Percentiles rank a stretch among this genome's conserved stretches.
Conservation (phyloP, 2,888 invertebrate species). For the Caenorhabditis angaria region DNA sequence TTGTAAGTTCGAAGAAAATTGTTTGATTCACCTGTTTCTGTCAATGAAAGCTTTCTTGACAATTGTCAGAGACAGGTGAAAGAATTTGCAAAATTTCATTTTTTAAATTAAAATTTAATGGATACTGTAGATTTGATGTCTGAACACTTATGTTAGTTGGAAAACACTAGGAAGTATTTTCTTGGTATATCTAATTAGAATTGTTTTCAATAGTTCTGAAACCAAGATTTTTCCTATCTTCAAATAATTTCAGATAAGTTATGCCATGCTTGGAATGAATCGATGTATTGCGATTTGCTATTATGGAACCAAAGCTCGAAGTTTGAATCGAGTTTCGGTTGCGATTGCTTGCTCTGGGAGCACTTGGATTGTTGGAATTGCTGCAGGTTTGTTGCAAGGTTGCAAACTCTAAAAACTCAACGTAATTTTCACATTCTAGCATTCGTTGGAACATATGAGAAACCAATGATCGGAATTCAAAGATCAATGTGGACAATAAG, state of each 20-base stretch:
- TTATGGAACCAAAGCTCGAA: constrained; percentile 66
- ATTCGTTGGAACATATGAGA: constrained; percentile 59
- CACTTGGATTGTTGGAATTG: constrained; percentile 66
- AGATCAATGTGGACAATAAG: constrained; percentile 65
- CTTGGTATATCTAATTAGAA: too few relatives aligned
- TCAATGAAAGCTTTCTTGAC: not conserved
- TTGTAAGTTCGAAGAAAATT: constrained; percentile 34
- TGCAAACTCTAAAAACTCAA: too few relatives aligned
- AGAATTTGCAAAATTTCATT: constrained; percentile 9
- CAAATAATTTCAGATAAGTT: constrained; percentile 57
- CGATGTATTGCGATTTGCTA: constrained; percentile 70
- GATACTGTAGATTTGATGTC: not conserved
- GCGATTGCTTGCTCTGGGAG: constrained; percentile 61
- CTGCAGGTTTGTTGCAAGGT: constrained; percentile 9
- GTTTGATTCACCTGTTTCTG: not conserved
- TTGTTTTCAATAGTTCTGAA: not conserved
- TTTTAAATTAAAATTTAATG: not conserved
- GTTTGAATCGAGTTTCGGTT: constrained; percentile 64
- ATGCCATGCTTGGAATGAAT: constrained; percentile 56
- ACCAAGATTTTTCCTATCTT: too few relatives aligned
- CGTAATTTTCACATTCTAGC: constrained; percentile 53
- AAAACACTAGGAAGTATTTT: not conserved
- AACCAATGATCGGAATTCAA: constrained; percentile 58
- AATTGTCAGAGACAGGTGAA: not conserved
- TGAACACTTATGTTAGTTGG: not conserved